These are phyloP conservation scores for Mastigias papua DNA, from an alignment of 30 jellyfish, hydroid and myxozoan species.

Conservation along the genomic window DNA sequence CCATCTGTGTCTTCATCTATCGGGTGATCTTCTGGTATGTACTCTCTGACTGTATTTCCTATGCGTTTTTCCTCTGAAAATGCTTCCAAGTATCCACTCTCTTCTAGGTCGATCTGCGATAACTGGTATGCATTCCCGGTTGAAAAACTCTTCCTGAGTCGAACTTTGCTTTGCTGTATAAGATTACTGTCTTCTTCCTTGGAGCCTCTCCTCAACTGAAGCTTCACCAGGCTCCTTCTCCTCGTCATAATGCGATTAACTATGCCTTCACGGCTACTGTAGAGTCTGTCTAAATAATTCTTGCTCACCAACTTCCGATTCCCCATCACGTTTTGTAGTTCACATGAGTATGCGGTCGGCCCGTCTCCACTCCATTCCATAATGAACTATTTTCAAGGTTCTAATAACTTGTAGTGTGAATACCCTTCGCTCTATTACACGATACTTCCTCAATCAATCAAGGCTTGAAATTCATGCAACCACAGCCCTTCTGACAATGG, in stretches of 20 bases:
- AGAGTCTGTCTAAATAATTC: not conserved
- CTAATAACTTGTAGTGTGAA: not conserved
- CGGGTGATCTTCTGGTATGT: not conserved
- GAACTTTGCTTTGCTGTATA: not conserved
- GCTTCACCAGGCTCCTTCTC: not conserved
- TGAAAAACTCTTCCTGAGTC: not conserved
- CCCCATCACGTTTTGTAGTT: not conserved
- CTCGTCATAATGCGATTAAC: not conserved
- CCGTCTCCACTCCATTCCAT: conserved; percentile 8
- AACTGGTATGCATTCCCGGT: not conserved
- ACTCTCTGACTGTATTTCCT: not conserved
- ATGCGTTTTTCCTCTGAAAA: not conserved
- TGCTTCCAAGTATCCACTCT: conserved; percentile 62
- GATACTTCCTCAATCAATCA: conserved; percentile 37
- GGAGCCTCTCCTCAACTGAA: not conserved
- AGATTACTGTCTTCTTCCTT: not conserved
- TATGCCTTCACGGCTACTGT: not conserved
- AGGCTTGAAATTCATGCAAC: too few relatives aligned
- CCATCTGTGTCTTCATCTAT: not conserved
- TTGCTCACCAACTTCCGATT: not conserved
- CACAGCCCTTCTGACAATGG: too few relatives aligned
- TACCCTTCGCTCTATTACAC: not conserved
- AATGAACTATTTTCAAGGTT: not conserved
- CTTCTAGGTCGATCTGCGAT: conserved; percentile 64
- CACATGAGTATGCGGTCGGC: not conserved